Evolutionary conservation across 2,888 invertebrate species (phyloP).

Genomic region (Odontothrips loti): DNA sequence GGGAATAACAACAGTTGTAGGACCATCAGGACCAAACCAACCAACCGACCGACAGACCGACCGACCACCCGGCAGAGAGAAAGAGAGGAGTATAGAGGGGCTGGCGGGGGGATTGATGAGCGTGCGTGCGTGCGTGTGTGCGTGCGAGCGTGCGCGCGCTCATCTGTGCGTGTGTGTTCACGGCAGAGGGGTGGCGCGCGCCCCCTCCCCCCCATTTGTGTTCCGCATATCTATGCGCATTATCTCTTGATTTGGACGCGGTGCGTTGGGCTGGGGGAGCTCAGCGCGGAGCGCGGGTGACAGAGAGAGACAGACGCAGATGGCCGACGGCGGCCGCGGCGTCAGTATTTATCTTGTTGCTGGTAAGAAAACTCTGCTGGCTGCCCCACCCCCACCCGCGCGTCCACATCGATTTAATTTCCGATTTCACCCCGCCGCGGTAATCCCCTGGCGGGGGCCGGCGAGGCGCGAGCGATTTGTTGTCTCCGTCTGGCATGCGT

Average conservation of each 20-base stretch:
- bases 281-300: not conserved
- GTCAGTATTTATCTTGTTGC: not conserved
- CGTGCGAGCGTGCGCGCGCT: not conserved
- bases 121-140: not conserved
- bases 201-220: not conserved
- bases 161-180: not conserved
- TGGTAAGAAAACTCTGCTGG: not conserved
- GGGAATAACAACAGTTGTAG: conserved; percentile 12
- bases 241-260: conserved; percentile 26
- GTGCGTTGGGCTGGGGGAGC: not conserved
- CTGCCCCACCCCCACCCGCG: not conserved
- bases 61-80: not conserved
- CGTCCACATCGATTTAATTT: conserved; percentile 21
- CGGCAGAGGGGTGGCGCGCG: not conserved
- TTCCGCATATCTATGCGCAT: conserved; percentile 15
- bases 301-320: not conserved
- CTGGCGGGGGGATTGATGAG: not conserved
- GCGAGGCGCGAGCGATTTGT: not conserved
- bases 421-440: not conserved
- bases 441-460: not conserved
- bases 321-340: not conserved
- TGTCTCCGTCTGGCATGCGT: not conserved
- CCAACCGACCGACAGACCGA: not conserved
- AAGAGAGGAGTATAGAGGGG: not conserved
- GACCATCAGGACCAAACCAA: too few relatives aligned